A percentile compares a stretch with the other conserved stretches of the same genome.
phyloP scores from a whole-genome alignment of 2,797 vertebrate genomes.

The Lepus oiostolus region DNA sequence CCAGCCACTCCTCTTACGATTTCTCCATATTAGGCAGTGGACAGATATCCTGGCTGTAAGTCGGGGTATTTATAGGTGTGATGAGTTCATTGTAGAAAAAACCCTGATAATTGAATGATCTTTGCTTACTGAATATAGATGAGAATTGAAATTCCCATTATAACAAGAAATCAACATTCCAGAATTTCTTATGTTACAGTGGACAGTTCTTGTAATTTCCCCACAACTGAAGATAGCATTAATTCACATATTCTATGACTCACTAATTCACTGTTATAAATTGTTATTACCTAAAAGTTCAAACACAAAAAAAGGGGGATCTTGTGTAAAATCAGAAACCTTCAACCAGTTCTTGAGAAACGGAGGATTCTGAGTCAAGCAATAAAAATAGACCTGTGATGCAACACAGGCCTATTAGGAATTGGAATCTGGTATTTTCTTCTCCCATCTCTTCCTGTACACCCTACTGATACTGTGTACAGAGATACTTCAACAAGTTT shows the following conservation, averaged over 20 bases:
- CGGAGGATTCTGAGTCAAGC: conserved; percentile 24
- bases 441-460: not conserved
- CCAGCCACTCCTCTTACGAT: not conserved
- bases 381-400: conserved; percentile 4
- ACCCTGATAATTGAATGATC: not conserved
- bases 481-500: too few species aligned
- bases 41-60: conserved; percentile 42
- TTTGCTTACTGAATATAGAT: conserved; percentile 22
- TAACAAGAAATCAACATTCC: conserved; percentile 15
- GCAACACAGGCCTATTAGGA: not conserved
- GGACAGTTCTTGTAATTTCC: not conserved
- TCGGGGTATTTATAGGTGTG: not conserved
- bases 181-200: not conserved
- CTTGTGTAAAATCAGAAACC: conserved; percentile 3
- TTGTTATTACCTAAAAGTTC: not conserved
- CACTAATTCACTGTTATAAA: not conserved
- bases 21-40: conserved; percentile 1
- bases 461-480: not conserved
- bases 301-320: conserved; percentile 32
- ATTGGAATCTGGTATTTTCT: not conserved
- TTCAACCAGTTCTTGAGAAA: conserved; percentile 60
- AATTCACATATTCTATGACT: conserved; percentile 15
- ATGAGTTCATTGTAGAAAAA: conserved; percentile 16
- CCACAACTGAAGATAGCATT: not conserved
- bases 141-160: not conserved